Conservation (phyloP, 2,797 vertebrate genomes). For the Cetoscarus ocellatus region DNA sequence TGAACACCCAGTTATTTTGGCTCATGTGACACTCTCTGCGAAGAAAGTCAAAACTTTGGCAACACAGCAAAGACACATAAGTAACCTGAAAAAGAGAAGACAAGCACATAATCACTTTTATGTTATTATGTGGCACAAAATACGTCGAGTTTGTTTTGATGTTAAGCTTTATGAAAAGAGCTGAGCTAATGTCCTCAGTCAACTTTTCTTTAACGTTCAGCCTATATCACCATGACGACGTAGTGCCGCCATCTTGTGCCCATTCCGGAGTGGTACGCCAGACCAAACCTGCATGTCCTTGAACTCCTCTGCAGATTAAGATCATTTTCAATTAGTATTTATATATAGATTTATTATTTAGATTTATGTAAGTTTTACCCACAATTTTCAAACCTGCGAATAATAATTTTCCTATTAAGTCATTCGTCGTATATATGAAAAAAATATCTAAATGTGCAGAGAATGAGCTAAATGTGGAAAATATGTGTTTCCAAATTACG, state of each 20-base stretch:
- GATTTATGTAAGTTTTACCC: too few relatives aligned
- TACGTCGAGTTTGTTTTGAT: not conserved
- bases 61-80: not conserved
- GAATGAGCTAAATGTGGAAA: too few relatives aligned
- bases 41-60: not conserved
- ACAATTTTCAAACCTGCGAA: too few relatives aligned
- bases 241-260: not conserved
- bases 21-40: not conserved
- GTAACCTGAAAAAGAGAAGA: not conserved
- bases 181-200: not conserved
- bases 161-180: not conserved
- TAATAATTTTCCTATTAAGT: too few relatives aligned
- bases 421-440: too few relatives aligned
- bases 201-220: not conserved
- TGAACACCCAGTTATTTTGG: slow-evolving; percentile 2
- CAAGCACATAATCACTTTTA: not conserved
- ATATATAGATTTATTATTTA: too few relatives aligned
- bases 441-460: too few relatives aligned
- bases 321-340: too few relatives aligned
- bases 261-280: not conserved
- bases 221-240: not conserved
- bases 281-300: too few relatives aligned
- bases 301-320: too few relatives aligned
- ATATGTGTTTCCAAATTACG: too few relatives aligned
- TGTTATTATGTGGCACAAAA: not conserved